phyloP scores from a whole-genome alignment of 2,113 vertebrate genomes.

The Odobenus rosmarus region DNA sequence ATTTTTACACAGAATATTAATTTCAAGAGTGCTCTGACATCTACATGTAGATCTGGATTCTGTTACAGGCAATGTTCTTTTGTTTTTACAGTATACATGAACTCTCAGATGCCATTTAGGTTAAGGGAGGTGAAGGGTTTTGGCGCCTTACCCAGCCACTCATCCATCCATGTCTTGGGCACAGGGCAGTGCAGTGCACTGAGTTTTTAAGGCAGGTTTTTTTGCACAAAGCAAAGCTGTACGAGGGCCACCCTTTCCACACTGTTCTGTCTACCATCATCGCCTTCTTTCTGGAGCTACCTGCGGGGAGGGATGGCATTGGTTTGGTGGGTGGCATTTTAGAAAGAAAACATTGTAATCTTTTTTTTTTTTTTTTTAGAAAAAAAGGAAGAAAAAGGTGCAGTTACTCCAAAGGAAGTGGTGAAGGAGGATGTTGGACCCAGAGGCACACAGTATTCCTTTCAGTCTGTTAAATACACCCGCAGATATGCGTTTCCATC shows the following conservation, averaged over 20 bases:
- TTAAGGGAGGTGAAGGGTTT: not conserved
- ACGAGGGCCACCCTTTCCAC: not conserved
- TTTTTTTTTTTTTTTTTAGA: slow-evolving; percentile 42
- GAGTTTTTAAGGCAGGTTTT: not conserved
- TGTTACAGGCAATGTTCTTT: not conserved
- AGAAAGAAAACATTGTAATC: slow-evolving; percentile 26
- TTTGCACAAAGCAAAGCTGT: not conserved
- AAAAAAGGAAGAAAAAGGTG: slow-evolving; percentile 45
- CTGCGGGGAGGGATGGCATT: not conserved
- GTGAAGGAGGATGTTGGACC: slow-evolving; percentile 9
- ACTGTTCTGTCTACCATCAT: not conserved
- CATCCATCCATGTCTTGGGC: not conserved
- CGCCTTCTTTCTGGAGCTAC: slow-evolving; percentile 15
- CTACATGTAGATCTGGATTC: not conserved
- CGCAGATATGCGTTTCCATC: slow-evolving; percentile 60
- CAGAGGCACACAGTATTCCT: not conserved
- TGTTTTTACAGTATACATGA: not conserved
- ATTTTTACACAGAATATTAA: not conserved
- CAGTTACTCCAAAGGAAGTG: slow-evolving; percentile 10
- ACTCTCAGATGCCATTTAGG: not conserved
- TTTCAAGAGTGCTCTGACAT: not conserved
- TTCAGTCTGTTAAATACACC: slow-evolving; percentile 14
- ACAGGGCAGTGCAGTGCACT: no score
- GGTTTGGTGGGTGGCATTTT: slow-evolving; percentile 49
- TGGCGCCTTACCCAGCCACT: not conserved